phyloP scores from a whole-genome alignment of 2,888 invertebrate species.

The Protonemura montana region DNA sequence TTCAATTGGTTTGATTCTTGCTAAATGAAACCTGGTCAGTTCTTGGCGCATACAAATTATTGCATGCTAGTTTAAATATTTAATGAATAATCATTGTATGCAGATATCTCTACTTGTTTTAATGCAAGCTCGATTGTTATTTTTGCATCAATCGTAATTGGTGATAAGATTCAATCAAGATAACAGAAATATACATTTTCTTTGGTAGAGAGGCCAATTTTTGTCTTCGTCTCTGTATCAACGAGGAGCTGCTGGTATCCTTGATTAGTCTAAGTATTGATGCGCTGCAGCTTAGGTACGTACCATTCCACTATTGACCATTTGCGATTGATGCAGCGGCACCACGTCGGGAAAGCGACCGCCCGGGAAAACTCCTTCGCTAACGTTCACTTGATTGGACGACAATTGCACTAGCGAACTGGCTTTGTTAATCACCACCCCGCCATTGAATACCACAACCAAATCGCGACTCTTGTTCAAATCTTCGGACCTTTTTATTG shows the following conservation, averaged over 20 bases:
- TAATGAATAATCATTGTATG: neutral
- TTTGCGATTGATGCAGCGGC: neutral
- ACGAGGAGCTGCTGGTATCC: neutral
- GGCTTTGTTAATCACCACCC: neutral
- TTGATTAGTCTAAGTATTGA: neutral
- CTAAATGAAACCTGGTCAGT: too few species aligned
- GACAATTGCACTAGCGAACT: neutral
- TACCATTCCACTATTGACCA: neutral
- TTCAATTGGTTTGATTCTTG: too few species aligned
- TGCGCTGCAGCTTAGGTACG: neutral
- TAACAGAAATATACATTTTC: neutral
- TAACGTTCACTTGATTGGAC: neutral
- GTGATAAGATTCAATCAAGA: neutral
- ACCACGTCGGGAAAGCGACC: neutral
- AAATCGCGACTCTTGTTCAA: neutral
- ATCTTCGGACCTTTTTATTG: neutral
- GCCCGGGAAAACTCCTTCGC: neutral
- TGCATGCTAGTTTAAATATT: too few species aligned
- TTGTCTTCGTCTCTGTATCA: neutral
- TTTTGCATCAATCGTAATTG: neutral
- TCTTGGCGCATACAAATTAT: too few species aligned
- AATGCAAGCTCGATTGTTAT: conserved; percentile 12
- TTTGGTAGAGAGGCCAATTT: neutral
- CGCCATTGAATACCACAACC: neutral
- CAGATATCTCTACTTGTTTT: neutral